Percentiles rank a stretch among this genome's conserved stretches.
Evolutionary conservation across 2,113 vertebrate species (phyloP).

Genomic region (Haemorhous mexicanus): DNA sequence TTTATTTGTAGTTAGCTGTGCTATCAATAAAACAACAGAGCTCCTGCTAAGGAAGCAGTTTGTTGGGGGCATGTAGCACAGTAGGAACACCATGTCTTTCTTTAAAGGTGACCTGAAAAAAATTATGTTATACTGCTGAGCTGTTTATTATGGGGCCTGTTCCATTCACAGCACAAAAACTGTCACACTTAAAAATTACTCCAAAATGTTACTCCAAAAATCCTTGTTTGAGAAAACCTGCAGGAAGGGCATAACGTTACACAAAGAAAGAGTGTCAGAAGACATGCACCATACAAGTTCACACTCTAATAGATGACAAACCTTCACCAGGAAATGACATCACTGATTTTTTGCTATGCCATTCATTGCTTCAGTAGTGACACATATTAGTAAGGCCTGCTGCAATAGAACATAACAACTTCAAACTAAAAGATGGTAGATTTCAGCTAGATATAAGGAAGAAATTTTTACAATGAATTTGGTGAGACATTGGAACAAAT

Average conservation of each 20-base stretch:
- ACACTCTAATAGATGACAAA: neutral
- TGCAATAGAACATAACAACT: rapidly evolving
- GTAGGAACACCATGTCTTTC: conserved; percentile 4
- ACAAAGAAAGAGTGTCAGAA: neutral
- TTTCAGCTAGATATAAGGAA: neutral
- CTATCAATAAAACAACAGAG: conserved; percentile 53
- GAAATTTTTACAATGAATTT: neutral
- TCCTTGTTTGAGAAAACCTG: neutral
- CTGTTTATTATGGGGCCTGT: neutral
- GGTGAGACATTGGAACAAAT: neutral
- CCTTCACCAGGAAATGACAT: neutral
- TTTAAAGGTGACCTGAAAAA: conserved; percentile 56
- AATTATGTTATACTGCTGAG: neutral
- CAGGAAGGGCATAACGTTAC: neutral
- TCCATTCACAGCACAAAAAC: neutral
- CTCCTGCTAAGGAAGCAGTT: conserved; percentile 52
- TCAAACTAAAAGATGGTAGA: neutral
- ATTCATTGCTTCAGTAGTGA: neutral
- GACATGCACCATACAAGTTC: neutral
- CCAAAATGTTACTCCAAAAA: neutral
- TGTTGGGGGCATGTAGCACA: conserved; percentile 33
- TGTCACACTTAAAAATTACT: neutral
- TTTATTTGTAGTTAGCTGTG: conserved; percentile 33
- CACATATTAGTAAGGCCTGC: neutral
- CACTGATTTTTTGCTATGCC: neutral